phyloP scores from a whole-genome alignment of 2,797 vertebrate genomes.

The Aythya fuligula region DNA sequence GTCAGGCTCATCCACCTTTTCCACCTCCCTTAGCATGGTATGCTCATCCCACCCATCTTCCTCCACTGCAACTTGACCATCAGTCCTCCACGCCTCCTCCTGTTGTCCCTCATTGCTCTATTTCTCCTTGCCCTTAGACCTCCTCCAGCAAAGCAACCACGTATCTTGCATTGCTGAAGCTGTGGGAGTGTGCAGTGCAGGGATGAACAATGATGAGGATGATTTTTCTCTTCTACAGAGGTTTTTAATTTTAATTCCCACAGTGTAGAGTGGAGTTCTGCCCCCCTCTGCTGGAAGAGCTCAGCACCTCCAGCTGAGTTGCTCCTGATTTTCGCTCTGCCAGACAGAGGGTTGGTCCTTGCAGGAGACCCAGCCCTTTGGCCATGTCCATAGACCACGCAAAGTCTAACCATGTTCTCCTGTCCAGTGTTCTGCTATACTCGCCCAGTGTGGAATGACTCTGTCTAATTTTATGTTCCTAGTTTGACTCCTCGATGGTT shows the following conservation, averaged over 20 bases:
- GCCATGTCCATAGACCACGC: background rate
- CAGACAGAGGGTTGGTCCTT: background rate
- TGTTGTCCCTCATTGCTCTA: fast-evolving
- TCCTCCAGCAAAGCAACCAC: background rate
- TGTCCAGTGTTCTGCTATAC: background rate
- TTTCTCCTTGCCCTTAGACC: background rate
- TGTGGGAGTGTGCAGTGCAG: background rate
- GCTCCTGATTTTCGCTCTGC: background rate
- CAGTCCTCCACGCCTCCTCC: background rate
- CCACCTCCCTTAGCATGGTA: background rate
- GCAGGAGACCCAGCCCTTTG: background rate
- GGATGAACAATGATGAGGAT: background rate
- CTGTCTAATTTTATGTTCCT: background rate
- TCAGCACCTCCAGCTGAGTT: constrained; percentile 36
- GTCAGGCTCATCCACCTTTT: background rate
- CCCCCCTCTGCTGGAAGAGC: constrained; percentile 69
- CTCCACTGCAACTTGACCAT: fast-evolving
- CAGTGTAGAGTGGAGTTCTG: constrained; percentile 23
- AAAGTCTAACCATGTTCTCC: background rate
- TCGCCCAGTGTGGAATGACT: background rate
- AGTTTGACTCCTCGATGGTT: fast-evolving
- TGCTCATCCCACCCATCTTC: background rate
- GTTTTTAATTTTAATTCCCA: constrained; percentile 4
- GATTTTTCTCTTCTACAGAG: background rate
- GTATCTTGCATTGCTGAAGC: background rate